Base-by-base conservation (phyloP, 1,140 invertebrate genomes). In the Sitobion miscanthi region DNA sequence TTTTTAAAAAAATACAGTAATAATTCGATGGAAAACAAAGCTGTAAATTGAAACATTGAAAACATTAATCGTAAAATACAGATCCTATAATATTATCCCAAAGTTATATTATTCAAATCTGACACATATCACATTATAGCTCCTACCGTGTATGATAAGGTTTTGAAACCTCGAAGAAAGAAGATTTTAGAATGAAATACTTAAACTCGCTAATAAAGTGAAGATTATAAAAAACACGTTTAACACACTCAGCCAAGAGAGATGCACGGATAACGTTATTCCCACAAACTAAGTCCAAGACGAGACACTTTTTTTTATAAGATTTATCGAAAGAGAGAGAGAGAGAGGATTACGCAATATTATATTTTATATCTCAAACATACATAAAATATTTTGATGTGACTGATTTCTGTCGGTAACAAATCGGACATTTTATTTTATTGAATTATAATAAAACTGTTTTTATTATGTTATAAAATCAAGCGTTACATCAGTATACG, bases 391-490 rank as follows among this genome's bases (percentile, higher is more conserved):
- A n/a, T 77, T 77, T 77, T 14, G n/a, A 77, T 77, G 62, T 77
- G n/a, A 77, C 62, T 77, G 62, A 77, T 77, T 69, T n/a, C n/a
- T 77, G 62, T 77, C 62, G 62, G 82, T 83, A 42, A 83, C 82
- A 35, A 83, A 83, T 83, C 8, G 35, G 38, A 77, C 30, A 77
- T 11, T 77, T 77, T n/a, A n/a, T 77, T 77, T 77, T 77, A 77
- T 77, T n/a, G 62, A 77, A 77, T 77, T 77, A 77, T 77, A 77
- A 77, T 77, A 77, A 77, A 77, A 35, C n/a, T 1, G 62, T 77
- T 77, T 57, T 77, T 77, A 35, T n/a, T 77, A 77, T 77, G 62
- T 77, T n/a, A 77, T 77, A n/a, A 77, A 77, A 77, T n/a, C 62
- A 17, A n/a, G 62, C 11, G 30, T 14, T 14, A n/a, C 11, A n/a